Base-by-base conservation (phyloP, 2,113 vertebrate species). In the Tricholaema leucomelas region DNA sequence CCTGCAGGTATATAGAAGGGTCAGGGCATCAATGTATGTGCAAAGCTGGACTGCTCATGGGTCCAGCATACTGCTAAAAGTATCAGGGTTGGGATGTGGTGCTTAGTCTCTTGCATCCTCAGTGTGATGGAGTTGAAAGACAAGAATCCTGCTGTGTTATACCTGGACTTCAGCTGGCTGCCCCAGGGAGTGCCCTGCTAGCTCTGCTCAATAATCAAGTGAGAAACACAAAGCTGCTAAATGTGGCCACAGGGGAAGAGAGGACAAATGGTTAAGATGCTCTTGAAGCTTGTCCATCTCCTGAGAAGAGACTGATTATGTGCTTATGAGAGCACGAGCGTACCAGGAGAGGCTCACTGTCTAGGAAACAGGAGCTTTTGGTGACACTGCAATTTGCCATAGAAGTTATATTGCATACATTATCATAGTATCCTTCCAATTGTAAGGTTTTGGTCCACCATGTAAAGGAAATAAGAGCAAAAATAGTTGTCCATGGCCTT, bases 401-500 rank as follows among this genome's bases (percentile, higher is more conserved):
- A 28, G 35, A 71, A 52, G 13, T 33, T 40, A 60, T 46, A 74
- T 36, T 66, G 16, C 5, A 4, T 25, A 12, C 28, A 56, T 71
- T 66, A 60, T 38, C 18, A 15, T 31, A 56, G 61, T 66, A 55
- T 44, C 18, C 8, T 6, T 40, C 8, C 35, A 65, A 12, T 72
- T 69, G 42, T 54, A 58, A 50, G 5, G 12, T 48, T 87, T 73
- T 74, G 17, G 17, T 76, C 36, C 14, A 21, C 38, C 20, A 6
- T 31, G 18, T 16, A 38, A 10, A 8, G 23, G 28, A 63, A 70
- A 77, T 21, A 36, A 20, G 23, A 82, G 27, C 25, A 30, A 36
- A 50, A 42, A 1, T 1, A 42, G 6, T 2, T 23, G 4, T 46
- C 25, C 6, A 2, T 5, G 5, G 5, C 9, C 4, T 60, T 46